Evolutionary conservation across 2,888 invertebrate genomes (phyloP).

Genomic region (Epirrita christyi): DNA sequence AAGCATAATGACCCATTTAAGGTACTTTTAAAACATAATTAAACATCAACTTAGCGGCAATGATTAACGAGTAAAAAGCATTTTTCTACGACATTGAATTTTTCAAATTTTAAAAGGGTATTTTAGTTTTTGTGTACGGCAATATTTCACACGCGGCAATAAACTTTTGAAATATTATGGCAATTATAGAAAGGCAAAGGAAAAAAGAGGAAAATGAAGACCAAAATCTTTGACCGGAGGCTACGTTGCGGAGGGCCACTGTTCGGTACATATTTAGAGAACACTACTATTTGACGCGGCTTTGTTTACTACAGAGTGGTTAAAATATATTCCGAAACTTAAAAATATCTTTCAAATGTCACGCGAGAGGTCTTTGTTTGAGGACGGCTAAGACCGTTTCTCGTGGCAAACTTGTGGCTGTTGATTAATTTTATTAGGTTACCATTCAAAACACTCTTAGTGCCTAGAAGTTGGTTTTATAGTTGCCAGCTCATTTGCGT

Average conservation of each 20-base stretch:
- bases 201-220: conserved; percentile 63
- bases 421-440: too few species aligned
- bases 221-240: conserved; percentile 67
- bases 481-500: too few species aligned
- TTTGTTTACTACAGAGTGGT: background rate
- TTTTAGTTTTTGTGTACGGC: conserved; percentile 36
- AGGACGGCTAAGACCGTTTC: too few species aligned
- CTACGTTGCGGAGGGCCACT: conserved; percentile 74
- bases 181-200: conserved; percentile 68
- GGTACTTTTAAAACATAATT: conserved; percentile 24
- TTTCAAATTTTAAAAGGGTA: conserved; percentile 27
- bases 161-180: conserved; percentile 69
- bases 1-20: conserved; percentile 22
- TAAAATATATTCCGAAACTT: too few species aligned
- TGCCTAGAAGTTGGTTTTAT: too few species aligned
- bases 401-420: too few species aligned
- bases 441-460: too few species aligned
- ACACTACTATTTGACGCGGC: conserved; percentile 21
- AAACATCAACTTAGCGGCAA: conserved; percentile 22
- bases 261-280: conserved; percentile 68
- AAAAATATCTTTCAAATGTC: too few species aligned
- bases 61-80: conserved; percentile 23
- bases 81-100: conserved; percentile 32
- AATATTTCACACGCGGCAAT: conserved; percentile 64
- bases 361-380: too few species aligned